phyloP scores from a whole-genome alignment of 2,888 invertebrate species.

The Cheiracanthium punctorium region DNA sequence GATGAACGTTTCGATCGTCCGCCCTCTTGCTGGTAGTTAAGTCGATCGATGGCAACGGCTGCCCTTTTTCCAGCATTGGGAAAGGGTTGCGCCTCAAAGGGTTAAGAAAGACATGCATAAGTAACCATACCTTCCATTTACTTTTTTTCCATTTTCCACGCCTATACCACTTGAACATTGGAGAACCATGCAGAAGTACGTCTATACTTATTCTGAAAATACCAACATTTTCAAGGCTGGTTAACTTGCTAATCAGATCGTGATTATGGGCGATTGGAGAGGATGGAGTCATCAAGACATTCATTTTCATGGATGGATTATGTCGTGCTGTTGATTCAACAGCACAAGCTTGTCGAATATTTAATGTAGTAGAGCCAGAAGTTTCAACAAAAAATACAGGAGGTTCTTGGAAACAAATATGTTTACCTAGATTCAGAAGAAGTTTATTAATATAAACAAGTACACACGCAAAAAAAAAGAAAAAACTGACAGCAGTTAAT shows the following conservation, averaged over 20 bases:
- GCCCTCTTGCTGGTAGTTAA: no score
- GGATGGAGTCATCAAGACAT: slow-evolving; percentile 46
- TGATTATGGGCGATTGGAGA: slow-evolving; percentile 7
- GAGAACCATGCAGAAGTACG: slow-evolving; percentile 80
- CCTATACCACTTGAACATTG: slow-evolving; percentile 80
- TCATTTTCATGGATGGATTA: slow-evolving; percentile 78
- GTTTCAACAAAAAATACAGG: slow-evolving; percentile 83
- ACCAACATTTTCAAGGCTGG: slow-evolving; percentile 18
- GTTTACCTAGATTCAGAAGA: neutral
- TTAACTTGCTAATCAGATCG: slow-evolving; percentile 1
- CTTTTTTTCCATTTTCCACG: slow-evolving; percentile 78
- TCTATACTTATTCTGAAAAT: slow-evolving; percentile 78
- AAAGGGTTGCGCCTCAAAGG: no score
- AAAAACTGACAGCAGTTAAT: no score
- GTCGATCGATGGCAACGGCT: no score
- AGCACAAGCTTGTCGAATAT: slow-evolving; percentile 81
- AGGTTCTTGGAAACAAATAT: slow-evolving; percentile 27
- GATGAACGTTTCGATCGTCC: no score
- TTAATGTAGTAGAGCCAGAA: slow-evolving; percentile 74
- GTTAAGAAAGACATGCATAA: no score
- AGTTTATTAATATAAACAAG: neutral
- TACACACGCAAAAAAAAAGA: no score
- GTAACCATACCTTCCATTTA: slow-evolving; percentile 76
- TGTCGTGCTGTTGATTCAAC: slow-evolving; percentile 82
- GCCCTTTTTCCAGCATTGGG: no score